Base-by-base conservation (phyloP, 2,113 vertebrate genomes). In the Marmota monax region DNA sequence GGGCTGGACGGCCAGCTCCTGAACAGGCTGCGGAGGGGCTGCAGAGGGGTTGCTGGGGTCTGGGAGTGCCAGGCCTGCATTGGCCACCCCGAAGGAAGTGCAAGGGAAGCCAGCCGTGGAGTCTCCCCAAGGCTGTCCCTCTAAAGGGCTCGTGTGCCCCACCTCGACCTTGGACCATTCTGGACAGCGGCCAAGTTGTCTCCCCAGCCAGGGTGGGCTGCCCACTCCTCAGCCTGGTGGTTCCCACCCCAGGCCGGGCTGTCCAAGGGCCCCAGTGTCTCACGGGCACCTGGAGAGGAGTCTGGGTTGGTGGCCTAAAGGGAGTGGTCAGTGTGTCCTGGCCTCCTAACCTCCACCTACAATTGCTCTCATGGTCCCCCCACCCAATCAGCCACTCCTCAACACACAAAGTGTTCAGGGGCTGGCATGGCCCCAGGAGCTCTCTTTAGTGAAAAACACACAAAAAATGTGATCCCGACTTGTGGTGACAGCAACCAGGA, bases 111-210 rank as follows among this genome's bases (percentile, higher is more conserved):
- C 10, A 0, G 58, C 39, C 56, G 39, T 16, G 84, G 20, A 65
- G 3, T 58, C 34, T 77, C 51, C 53, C 76, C 63, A 91, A 70
- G 58, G 88, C 91, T 89, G 13, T 73, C 56, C 39, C 63, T 85
- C 69, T 86, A 69, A 22, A 56, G 37, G 61, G 63, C 29, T 51
- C 8, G 86, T 93, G 67, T 27, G 82, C 69, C 61, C 67, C 20
- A 61, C 63, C 69, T 78, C 86, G 89, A 92, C 96, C 74, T 89
- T 93, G 90, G 94, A 51, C 74, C 89, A 90, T 95, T 96, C 92
- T 88, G 69, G 89, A 90, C 51, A 77, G 58, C 45, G 78, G 92
- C 70, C 74, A 14, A 73, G 70, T 14, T 56, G 13, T 27, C 0
- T 76, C 77, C 84, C 45, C 56, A 69, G 76, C 51, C 42, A 72